These are phyloP conservation scores for Anguilla rostrata DNA, from an alignment of 2,113 vertebrate genomes.

Conservation along the genomic window DNA sequence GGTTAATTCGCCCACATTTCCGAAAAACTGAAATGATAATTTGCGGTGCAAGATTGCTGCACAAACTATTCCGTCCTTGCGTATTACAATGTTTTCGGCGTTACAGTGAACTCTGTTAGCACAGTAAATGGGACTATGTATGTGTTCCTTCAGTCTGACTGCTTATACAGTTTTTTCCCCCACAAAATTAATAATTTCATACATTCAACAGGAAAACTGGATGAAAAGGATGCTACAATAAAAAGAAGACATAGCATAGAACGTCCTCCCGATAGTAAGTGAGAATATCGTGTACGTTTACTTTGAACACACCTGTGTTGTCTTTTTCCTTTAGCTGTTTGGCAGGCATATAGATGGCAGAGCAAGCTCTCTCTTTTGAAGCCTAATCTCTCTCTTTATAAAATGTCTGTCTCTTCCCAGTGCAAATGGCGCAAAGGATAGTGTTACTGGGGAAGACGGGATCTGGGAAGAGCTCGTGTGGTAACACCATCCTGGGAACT, in stretches of 20 bases:
- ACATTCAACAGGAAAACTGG: background rate
- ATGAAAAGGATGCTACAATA: background rate
- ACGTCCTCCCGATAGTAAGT: background rate
- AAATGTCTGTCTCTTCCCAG: background rate
- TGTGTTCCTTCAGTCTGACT: background rate
- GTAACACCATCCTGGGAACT: conserved; percentile 37
- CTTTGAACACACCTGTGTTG: too few relatives aligned
- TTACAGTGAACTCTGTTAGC: background rate
- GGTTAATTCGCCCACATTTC: too few relatives aligned
- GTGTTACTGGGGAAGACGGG: conserved; percentile 33
- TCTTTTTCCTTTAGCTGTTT: too few relatives aligned
- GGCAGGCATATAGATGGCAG: background rate
- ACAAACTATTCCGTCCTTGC: background rate
- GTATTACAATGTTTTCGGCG: background rate
- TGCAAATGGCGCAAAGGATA: background rate
- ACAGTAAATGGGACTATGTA: background rate
- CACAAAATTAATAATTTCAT: background rate
- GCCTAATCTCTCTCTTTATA: background rate
- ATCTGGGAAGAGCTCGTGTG: conserved; percentile 32
- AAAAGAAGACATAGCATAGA: background rate
- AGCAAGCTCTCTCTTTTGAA: background rate
- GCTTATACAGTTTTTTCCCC: background rate
- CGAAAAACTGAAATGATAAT: too few relatives aligned
- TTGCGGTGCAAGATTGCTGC: too few relatives aligned
- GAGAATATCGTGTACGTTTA: background rate